A percentile compares a stretch with the other conserved stretches of the same genome.
These are phyloP conservation scores for Tringa solitaria DNA, from an alignment of 2,113 vertebrate genomes.

Conservation along the genomic window DNA sequence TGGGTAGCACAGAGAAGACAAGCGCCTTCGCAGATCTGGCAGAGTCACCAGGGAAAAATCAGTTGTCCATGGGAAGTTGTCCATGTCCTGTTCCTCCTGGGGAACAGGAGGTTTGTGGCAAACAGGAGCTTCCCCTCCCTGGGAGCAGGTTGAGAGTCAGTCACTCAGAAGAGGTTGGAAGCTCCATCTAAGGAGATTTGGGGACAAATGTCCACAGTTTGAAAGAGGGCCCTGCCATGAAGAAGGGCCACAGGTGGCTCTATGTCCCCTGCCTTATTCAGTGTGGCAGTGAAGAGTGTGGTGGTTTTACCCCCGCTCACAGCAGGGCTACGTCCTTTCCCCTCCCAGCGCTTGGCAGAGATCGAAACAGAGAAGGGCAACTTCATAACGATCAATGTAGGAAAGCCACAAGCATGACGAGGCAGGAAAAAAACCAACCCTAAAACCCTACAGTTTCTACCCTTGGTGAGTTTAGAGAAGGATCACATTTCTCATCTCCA, in stretches of 20 bases:
- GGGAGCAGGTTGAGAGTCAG: neutral
- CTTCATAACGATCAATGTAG: neutral
- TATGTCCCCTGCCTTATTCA: neutral
- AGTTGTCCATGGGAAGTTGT: neutral
- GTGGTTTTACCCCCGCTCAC: neutral
- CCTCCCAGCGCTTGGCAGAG: neutral
- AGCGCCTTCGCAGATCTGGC: neutral
- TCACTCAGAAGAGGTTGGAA: neutral
- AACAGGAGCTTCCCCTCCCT: neutral
- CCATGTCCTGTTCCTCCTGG: no score
- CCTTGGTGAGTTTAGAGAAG: neutral
- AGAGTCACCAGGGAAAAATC: neutral
- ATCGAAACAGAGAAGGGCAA: neutral
- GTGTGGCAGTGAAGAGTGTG: neutral
- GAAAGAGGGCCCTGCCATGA: neutral
- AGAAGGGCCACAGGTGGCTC: neutral
- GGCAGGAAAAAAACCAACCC: neutral
- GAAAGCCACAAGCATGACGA: slow-evolving; percentile 15
- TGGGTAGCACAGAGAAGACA: neutral
- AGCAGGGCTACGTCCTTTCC: neutral
- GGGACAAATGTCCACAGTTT: neutral
- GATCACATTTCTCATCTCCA: neutral
- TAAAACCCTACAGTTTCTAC: neutral
- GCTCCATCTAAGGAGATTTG: neutral
- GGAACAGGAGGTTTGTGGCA: neutral